Percentiles rank a stretch among this genome's conserved stretches.
phyloP scores from a whole-genome alignment of 2,113 vertebrate species.

The Ammospiza nelsoni region DNA sequence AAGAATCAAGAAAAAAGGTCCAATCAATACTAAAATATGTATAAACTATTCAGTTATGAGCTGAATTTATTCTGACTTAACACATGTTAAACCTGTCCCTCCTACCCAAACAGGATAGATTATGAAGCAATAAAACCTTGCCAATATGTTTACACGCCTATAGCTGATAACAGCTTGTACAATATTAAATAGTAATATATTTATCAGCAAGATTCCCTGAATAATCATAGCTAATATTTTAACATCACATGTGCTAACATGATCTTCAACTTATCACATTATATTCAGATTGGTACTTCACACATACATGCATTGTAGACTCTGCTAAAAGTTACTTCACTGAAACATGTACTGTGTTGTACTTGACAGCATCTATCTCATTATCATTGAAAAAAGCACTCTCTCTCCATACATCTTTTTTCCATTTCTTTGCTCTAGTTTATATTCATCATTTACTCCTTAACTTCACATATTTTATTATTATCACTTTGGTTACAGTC shows the following conservation, averaged over 20 bases:
- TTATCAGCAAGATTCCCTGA: not conserved
- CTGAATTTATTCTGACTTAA: not conserved
- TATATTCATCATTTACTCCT: not conserved
- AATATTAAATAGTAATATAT: not conserved
- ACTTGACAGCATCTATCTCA: not conserved
- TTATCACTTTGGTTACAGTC: not conserved
- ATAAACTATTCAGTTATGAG: not conserved
- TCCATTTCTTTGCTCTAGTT: not conserved
- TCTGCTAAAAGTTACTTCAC: not conserved
- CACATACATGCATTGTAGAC: not conserved
- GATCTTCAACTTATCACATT: not conserved
- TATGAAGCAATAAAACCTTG: not conserved
- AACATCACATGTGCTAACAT: not conserved
- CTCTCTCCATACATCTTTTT: not conserved
- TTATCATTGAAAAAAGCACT: not conserved
- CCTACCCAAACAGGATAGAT: not conserved
- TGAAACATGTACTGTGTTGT: not conserved
- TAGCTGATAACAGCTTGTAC: not conserved
- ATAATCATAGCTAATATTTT: not conserved
- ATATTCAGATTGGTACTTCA: not conserved
- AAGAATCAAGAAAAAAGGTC: not conserved
- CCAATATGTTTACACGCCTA: not conserved
- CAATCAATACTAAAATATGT: not conserved
- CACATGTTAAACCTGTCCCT: not conserved
- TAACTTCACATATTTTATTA: not conserved